Evolutionary conservation across 2,888 invertebrate species (phyloP).

Genomic region (Catocala fraxini): DNA sequence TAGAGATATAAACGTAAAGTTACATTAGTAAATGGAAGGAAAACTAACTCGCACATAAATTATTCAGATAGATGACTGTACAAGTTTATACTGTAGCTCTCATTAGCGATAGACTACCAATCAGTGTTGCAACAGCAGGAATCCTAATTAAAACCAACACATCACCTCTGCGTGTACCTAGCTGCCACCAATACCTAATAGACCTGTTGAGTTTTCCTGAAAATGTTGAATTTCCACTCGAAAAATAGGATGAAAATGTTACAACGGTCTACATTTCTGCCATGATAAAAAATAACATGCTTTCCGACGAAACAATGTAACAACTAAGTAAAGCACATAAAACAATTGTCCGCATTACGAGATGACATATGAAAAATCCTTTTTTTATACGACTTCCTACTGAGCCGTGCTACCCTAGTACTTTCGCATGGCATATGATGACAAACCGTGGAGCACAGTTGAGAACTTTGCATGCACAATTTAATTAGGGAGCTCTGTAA

Average conservation of each 20-base stretch:
- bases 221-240: conserved; percentile 5
- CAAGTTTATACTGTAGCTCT: conserved; percentile 15
- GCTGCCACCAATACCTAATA: neutral
- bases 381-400: conserved; percentile 41
- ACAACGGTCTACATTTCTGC: conserved; percentile 1
- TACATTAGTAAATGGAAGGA: neutral
- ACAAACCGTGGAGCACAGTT: conserved; percentile 43
- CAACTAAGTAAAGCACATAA: conserved; percentile 23
- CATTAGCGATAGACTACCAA: conserved; percentile 24
- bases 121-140: conserved; percentile 18
- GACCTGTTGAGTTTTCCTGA: conserved; percentile 11
- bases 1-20: too few species aligned
- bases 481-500: conserved; percentile 49
- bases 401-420: conserved; percentile 12
- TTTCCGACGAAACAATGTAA: conserved; percentile 32
- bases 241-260: conserved; percentile 1
- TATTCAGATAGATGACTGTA: conserved; percentile 7
- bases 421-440: conserved; percentile 29
- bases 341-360: conserved; percentile 44
- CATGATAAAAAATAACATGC: conserved; percentile 11
- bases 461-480: conserved; percentile 51
- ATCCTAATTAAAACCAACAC: conserved; percentile 28
- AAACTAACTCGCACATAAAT: neutral
- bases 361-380: conserved; percentile 40
- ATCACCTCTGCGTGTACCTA: conserved; percentile 10